Evolutionary conservation across 2,888 invertebrate species (phyloP).

Genomic region (Pseudoips prasinana): DNA sequence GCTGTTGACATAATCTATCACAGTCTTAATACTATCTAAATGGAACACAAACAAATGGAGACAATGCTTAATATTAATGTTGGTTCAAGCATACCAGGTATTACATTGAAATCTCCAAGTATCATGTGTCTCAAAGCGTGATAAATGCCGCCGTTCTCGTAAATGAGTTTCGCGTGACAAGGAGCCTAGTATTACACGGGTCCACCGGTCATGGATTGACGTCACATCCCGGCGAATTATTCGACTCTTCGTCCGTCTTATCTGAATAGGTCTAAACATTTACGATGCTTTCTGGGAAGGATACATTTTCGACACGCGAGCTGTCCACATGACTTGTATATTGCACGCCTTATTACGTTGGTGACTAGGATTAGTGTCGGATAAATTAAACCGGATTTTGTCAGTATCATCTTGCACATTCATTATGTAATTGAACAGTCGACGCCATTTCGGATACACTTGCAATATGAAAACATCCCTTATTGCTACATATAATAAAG

Average conservation of each 20-base stretch:
- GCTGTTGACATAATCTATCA: too few relatives aligned
- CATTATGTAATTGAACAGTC: too few relatives aligned
- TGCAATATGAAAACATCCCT: too few relatives aligned
- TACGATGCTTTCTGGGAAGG: conserved; percentile 14
- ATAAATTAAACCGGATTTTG: too few relatives aligned
- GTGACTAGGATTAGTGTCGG: too few relatives aligned
- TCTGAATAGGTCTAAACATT: conserved; percentile 22
- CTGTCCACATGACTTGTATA: not conserved
- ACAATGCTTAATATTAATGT: not conserved
- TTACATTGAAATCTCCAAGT: conserved; percentile 4
- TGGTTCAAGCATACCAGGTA: not conserved
- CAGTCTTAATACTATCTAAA: too few relatives aligned
- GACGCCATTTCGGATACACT: too few relatives aligned
- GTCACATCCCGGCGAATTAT: conserved; percentile 33
- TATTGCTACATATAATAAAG: too few relatives aligned
- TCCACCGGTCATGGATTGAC: conserved; percentile 16
- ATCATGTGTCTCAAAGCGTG: not conserved
- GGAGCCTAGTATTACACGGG: conserved; percentile 19
- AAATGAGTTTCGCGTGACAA: conserved; percentile 35
- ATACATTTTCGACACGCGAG: conserved; percentile 4
- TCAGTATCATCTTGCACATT: too few relatives aligned
- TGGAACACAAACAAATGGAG: too few relatives aligned
- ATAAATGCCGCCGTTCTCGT: conserved; percentile 12
- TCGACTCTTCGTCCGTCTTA: conserved; percentile 28
- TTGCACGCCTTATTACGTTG: too few relatives aligned